A percentile compares a stretch with the other conserved stretches of the same genome.
phyloP scores from a whole-genome alignment of 1,140 invertebrate species.

The Charaxes varanes region DNA sequence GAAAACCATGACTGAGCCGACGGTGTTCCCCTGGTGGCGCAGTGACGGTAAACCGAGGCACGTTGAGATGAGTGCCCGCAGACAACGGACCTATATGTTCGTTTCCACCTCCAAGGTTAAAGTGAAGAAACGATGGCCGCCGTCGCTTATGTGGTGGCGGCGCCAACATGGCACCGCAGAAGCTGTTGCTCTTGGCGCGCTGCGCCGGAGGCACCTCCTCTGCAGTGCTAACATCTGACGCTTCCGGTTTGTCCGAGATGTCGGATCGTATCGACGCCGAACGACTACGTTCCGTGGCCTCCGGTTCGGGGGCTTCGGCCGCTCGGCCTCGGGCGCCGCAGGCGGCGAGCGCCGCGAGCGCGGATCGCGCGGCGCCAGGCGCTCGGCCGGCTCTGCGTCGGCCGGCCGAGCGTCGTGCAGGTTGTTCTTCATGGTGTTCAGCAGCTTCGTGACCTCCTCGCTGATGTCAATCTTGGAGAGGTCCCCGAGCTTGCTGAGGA shows the following conservation, averaged over 20 bases:
- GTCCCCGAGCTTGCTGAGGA: slow-evolving; percentile 80
- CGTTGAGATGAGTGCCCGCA: slow-evolving; percentile 58
- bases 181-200: slow-evolving; percentile 67
- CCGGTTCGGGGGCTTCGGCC: no score
- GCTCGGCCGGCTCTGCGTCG: no score
- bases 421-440: slow-evolving; percentile 78
- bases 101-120: slow-evolving; percentile 39
- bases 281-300: slow-evolving; percentile 40
- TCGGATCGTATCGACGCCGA: slow-evolving; percentile 37
- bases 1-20: slow-evolving; percentile 67
- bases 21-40: slow-evolving; percentile 65
- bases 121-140: slow-evolving; percentile 60
- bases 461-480: slow-evolving; percentile 84
- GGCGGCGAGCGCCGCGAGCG: slow-evolving; percentile 50
- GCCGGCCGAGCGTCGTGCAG: no score
- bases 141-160: slow-evolving; percentile 45
- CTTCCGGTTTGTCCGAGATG: slow-evolving; percentile 28
- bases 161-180: slow-evolving; percentile 49
- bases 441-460: slow-evolving; percentile 80
- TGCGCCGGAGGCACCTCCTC: slow-evolving; percentile 30
- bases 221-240: slow-evolving; percentile 14
- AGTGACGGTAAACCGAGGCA: slow-evolving; percentile 68
- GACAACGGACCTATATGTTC: slow-evolving; percentile 46
- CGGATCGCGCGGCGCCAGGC: no score
- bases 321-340: no score